Evolutionary conservation across 35 echinoderm and acorn worm genomes (phyloP).

Genomic region (Anneissia japonica): DNA sequence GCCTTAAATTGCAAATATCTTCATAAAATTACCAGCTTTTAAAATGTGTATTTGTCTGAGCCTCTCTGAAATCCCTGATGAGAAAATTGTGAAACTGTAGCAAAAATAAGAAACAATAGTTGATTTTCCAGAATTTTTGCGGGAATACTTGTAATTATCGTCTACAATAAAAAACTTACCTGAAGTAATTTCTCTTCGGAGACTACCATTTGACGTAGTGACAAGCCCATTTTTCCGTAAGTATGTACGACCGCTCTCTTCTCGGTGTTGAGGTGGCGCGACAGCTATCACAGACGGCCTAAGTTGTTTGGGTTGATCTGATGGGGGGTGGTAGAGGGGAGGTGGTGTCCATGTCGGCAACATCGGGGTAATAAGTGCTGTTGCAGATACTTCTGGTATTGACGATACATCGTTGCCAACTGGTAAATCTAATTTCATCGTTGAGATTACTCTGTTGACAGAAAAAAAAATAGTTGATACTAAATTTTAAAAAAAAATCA

Average conservation of each 20-base stretch:
- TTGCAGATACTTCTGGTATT: neutral
- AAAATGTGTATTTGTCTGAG: too few relatives aligned
- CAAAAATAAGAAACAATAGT: too few relatives aligned
- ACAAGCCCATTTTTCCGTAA: neutral
- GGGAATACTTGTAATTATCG: too few relatives aligned
- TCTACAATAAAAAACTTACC: too few relatives aligned
- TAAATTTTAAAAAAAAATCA: too few relatives aligned
- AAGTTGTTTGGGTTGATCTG: conserved; percentile 1
- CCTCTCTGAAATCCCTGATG: too few relatives aligned
- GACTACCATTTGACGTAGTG: neutral
- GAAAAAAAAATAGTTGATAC: too few relatives aligned
- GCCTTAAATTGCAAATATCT: too few relatives aligned
- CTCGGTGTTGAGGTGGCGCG: conserved; percentile 1
- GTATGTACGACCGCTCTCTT: neutral
- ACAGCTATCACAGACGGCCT: conserved; percentile 12
- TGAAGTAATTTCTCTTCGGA: neutral
- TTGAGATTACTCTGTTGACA: neutral
- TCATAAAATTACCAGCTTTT: too few relatives aligned
- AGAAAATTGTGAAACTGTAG: too few relatives aligned
- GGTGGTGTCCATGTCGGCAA: neutral
- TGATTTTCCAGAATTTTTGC: too few relatives aligned
- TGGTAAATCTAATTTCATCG: neutral
- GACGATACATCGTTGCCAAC: neutral
- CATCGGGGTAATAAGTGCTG: neutral
- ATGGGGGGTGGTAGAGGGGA: neutral